phyloP scores from a whole-genome alignment of 2,113 vertebrate genomes.

The Varanus komodoensis region DNA sequence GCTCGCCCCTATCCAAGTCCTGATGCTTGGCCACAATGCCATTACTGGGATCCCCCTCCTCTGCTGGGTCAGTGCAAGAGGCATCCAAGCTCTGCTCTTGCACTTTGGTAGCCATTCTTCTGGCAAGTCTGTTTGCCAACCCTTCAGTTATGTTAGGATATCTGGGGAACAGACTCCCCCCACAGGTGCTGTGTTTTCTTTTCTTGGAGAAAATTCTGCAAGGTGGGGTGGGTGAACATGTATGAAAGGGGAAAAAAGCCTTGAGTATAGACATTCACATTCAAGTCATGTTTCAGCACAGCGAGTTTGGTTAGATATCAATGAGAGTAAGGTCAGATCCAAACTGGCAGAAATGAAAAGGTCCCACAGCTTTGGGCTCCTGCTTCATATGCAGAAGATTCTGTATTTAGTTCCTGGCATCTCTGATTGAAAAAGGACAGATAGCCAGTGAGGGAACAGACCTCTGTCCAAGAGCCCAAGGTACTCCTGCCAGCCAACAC shows the following conservation, averaged over 20 bases:
- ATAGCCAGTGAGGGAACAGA: background rate
- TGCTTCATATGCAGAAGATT: background rate
- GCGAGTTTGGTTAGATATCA: background rate
- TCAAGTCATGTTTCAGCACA: background rate
- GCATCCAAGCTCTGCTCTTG: background rate
- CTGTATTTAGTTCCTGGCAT: background rate
- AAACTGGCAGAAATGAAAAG: background rate
- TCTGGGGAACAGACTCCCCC: background rate
- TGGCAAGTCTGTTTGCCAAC: background rate
- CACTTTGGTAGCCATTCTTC: conserved; percentile 9
- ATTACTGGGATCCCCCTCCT: background rate
- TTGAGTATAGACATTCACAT: background rate
- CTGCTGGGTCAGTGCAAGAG: background rate
- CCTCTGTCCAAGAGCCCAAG: background rate
- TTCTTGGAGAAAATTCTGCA: background rate
- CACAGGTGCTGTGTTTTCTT: background rate
- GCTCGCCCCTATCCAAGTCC: background rate
- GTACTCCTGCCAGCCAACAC: background rate
- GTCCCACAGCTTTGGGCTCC: background rate
- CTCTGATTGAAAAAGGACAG: background rate
- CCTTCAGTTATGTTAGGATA: background rate
- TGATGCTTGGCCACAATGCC: background rate
- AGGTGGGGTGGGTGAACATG: background rate
- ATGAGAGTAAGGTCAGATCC: background rate
- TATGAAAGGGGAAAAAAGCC: background rate